A percentile compares a stretch with the other conserved stretches of the same genome.
These are phyloP conservation scores for Balaeniceps rex DNA, from an alignment of 2,113 vertebrate species.

Conservation along the genomic window DNA sequence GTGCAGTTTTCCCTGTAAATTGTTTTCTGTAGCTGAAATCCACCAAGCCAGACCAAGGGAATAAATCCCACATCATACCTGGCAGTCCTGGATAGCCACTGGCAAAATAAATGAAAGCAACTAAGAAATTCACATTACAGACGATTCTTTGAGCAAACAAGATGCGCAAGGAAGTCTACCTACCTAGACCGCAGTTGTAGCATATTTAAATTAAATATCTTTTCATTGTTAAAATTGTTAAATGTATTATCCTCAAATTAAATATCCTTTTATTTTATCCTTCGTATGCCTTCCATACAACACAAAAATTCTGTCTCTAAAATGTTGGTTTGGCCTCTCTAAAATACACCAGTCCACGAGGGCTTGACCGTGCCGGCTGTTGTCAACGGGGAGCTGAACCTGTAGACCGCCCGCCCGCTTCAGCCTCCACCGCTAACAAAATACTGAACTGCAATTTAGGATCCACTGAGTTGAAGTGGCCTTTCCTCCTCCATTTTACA, in stretches of 20 bases:
- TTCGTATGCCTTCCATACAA: background rate
- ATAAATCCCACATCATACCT: background rate
- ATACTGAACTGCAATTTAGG: fast-evolving
- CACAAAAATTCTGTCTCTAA: background rate
- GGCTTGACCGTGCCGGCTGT: fast-evolving
- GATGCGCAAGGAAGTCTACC: background rate
- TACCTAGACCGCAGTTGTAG: background rate
- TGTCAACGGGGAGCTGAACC: background rate
- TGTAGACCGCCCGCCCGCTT: fast-evolving
- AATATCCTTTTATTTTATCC: background rate
- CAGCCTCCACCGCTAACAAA: background rate
- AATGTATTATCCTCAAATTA: background rate
- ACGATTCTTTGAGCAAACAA: background rate
- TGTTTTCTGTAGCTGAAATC: background rate
- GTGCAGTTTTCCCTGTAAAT: background rate
- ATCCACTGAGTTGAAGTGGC: fast-evolving
- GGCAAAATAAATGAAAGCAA: background rate
- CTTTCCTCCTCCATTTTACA: background rate
- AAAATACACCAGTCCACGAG: fast-evolving
- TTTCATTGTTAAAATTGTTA: background rate
- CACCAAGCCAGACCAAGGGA: background rate
- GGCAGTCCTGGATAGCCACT: background rate
- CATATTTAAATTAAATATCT: background rate
- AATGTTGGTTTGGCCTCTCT: background rate
- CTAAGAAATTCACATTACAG: background rate